A percentile compares a stretch with the other conserved stretches of the same genome.
Evolutionary conservation across 2,797 vertebrate genomes (phyloP).

Genomic region (Sebastes reedi): DNA sequence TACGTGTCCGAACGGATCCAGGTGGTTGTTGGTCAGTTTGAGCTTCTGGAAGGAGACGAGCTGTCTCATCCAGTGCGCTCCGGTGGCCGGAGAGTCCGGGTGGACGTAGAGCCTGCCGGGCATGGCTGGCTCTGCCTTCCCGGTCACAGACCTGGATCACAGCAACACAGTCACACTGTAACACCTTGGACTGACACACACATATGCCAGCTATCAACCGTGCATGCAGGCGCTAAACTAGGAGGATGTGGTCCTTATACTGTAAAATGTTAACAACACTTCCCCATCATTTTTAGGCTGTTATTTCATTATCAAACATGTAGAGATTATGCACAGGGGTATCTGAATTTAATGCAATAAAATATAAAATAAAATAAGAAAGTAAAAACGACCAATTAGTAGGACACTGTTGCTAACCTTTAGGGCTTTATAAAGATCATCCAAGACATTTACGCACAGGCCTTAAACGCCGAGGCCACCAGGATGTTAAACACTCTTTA

Average conservation of each 20-base stretch:
- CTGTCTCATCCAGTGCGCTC: constrained; percentile 98
- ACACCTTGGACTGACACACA: not conserved
- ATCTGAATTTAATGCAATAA: not conserved
- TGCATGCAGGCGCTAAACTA: not conserved
- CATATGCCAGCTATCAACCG: not conserved
- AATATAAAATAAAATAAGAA: not conserved
- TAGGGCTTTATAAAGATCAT: not conserved
- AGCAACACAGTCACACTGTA: constrained; percentile 25
- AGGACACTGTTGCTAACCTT: not conserved
- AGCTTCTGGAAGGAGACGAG: constrained; percentile 98
- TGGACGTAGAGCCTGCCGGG: constrained; percentile 96
- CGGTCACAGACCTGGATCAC: constrained; percentile 92
- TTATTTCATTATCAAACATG: not conserved
- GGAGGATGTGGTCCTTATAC: not conserved
- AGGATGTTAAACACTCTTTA: not conserved
- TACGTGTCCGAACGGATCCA: constrained; percentile 99
- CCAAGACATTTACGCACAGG: not conserved
- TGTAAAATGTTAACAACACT: not conserved
- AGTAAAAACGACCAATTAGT: not conserved
- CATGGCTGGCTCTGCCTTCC: constrained; percentile 99
- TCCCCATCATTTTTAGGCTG: not conserved
- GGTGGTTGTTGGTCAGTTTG: constrained; percentile 98
- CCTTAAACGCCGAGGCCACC: not conserved
- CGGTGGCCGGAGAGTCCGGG: constrained; percentile 95
- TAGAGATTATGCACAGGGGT: not conserved